phyloP scores from a whole-genome alignment of 2,888 invertebrate genomes.

The Pterostichus madidus region DNA sequence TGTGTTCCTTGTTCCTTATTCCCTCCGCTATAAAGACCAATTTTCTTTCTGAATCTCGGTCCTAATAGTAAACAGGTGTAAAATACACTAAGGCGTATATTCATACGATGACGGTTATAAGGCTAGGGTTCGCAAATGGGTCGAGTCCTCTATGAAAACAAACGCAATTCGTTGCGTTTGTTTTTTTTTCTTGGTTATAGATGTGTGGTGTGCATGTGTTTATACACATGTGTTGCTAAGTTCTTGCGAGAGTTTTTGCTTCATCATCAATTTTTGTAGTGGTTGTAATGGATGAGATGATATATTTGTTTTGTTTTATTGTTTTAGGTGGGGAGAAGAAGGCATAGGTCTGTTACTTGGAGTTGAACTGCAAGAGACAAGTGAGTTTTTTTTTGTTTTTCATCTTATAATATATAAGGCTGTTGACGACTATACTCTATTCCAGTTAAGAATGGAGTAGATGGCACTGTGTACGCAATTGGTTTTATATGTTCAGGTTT shows the following conservation, averaged over 20 bases:
- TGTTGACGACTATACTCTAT: too few relatives aligned
- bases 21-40: slow-evolving; percentile 3
- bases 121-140: slow-evolving; percentile 40
- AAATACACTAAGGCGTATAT: slow-evolving; percentile 38
- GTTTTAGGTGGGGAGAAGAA: slow-evolving; percentile 28
- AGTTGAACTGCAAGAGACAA: too few relatives aligned
- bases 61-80: slow-evolving; percentile 46
- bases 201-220: slow-evolving; percentile 21
- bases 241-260: slow-evolving; percentile 15
- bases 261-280: not conserved
- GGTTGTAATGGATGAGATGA: slow-evolving; percentile 11
- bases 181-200: not conserved
- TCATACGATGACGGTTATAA: slow-evolving; percentile 51
- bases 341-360: not conserved
- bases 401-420: too few relatives aligned
- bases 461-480: too few relatives aligned
- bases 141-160: slow-evolving; percentile 28
- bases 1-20: slow-evolving; percentile 11
- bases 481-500: too few relatives aligned
- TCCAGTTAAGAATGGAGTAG: too few relatives aligned
- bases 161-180: slow-evolving; percentile 44
- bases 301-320: slow-evolving; percentile 17
- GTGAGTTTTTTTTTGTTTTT: too few relatives aligned
- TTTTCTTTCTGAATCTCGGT: slow-evolving; percentile 21
- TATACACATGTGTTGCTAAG: slow-evolving; percentile 3